Percentiles rank a stretch among this genome's conserved stretches.
Evolutionary conservation across 1,140 invertebrate species (phyloP).

Genomic region (Chrysomallon squamiferum): DNA sequence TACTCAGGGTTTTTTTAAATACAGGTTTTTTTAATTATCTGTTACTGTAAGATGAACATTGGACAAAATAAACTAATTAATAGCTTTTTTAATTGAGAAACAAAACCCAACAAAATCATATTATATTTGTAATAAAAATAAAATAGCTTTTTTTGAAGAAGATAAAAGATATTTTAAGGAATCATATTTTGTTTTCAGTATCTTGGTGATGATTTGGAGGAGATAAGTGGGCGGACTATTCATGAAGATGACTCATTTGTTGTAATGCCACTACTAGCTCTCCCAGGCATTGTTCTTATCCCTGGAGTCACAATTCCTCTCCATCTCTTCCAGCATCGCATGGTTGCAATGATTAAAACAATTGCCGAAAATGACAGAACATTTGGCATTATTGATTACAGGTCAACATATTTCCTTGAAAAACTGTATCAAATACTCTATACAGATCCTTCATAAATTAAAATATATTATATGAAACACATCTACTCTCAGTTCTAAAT

Average conservation of each 20-base stretch:
- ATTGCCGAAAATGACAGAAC: conserved; percentile 69
- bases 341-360: conserved; percentile 68
- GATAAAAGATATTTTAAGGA: too few species aligned
- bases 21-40: too few species aligned
- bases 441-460: not conserved
- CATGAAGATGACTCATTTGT: conserved; percentile 66
- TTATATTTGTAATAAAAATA: too few species aligned
- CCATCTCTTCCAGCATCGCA: conserved; percentile 68
- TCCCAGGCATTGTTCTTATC: conserved; percentile 71
- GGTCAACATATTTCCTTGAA: conserved; percentile 41
- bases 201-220: conserved; percentile 71
- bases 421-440: not conserved
- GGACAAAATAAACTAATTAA: too few species aligned
- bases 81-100: too few species aligned
- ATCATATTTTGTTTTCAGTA: conserved; percentile 67
- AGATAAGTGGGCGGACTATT: conserved; percentile 70
- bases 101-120: too few species aligned
- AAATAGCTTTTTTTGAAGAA: too few species aligned
- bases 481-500: not conserved
- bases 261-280: conserved; percentile 69
- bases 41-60: too few species aligned
- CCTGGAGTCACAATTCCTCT: conserved; percentile 79
- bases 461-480: not conserved
- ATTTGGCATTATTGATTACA: conserved; percentile 70
- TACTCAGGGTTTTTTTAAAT: too few species aligned